Evolutionary conservation across 2,888 invertebrate species (phyloP).

Genomic region (Spatulosminthurus flaviceps): DNA sequence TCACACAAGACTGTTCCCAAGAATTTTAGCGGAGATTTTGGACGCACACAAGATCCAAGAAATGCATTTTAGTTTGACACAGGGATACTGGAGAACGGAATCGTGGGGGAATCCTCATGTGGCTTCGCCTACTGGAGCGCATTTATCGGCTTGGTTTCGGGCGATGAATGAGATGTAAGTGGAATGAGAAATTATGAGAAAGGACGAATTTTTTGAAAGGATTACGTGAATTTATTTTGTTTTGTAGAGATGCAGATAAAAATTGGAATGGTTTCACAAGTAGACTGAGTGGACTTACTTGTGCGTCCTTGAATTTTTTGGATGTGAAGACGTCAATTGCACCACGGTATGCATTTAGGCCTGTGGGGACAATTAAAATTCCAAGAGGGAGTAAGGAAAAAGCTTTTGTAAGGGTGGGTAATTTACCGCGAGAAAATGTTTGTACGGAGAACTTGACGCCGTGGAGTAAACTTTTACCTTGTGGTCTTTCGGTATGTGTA

Average conservation of each 20-base stretch:
- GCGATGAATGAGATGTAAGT: not conserved
- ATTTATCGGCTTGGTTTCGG: slow-evolving; percentile 91
- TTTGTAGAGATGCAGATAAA: slow-evolving; percentile 74
- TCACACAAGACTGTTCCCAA: slow-evolving; percentile 87
- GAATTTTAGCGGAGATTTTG: slow-evolving; percentile 87
- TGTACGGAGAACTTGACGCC: slow-evolving; percentile 99
- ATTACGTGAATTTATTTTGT: not conserved
- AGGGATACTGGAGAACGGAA: slow-evolving; percentile 92
- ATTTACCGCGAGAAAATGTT: slow-evolving; percentile 94
- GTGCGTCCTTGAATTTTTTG: slow-evolving; percentile 95
- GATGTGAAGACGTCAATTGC: slow-evolving; percentile 83
- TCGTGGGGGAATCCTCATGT: slow-evolving; percentile 93
- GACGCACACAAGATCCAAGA: slow-evolving; percentile 86
- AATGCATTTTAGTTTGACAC: slow-evolving; percentile 88
- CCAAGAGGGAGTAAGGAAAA: slow-evolving; percentile 66
- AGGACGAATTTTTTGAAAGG: not conserved
- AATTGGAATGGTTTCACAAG: slow-evolving; percentile 90
- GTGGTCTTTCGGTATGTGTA: slow-evolving; percentile 77
- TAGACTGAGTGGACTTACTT: slow-evolving; percentile 92
- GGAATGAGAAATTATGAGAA: not conserved
- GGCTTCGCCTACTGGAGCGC: slow-evolving; percentile 92
- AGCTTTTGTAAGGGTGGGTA: slow-evolving; percentile 77
- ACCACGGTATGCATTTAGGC: slow-evolving; percentile 85
- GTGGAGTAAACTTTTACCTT: slow-evolving; percentile 96
- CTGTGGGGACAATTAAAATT: slow-evolving; percentile 74